These are phyloP conservation scores for Lampris megalopsis DNA, from an alignment of 2,113 vertebrate species.

Conservation along the genomic window DNA sequence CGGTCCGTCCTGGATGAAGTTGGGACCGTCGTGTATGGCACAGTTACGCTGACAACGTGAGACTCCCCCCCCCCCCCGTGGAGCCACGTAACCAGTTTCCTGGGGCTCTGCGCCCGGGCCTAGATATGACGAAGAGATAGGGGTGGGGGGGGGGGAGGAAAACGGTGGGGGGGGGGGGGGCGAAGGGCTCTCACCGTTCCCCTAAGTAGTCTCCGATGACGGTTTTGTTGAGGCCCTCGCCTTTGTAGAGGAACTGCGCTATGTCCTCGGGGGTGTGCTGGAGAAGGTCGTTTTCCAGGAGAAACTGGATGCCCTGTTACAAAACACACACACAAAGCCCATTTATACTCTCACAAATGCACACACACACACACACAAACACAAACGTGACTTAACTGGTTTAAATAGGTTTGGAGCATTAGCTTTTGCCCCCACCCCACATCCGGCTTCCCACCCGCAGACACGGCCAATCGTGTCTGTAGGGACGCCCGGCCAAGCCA, in stretches of 20 bases:
- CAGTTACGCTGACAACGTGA: too few species aligned
- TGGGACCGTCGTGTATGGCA: too few species aligned
- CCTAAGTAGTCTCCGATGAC: constrained; percentile 98
- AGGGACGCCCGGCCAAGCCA: too few species aligned
- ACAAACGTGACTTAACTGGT: background rate
- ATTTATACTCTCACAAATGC: too few species aligned
- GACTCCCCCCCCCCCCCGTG: constrained; percentile 50
- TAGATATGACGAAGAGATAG: constrained; percentile 38
- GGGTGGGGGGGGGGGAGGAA: constrained; percentile 27
- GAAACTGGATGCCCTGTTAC: constrained; percentile 94
- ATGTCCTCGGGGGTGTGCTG: constrained; percentile 96
- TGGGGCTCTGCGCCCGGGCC: constrained; percentile 49
- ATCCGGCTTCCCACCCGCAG: too few species aligned
- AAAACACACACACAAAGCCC: too few species aligned
- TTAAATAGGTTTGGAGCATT: background rate
- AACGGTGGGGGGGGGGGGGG: constrained; percentile 36
- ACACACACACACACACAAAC: background rate
- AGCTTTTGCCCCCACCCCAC: background rate
- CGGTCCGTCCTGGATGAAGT: too few species aligned
- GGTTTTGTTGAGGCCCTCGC: constrained; percentile 97
- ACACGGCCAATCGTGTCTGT: too few species aligned
- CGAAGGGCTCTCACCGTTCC: constrained; percentile 93
- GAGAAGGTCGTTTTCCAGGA: constrained; percentile 95
- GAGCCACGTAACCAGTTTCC: constrained; percentile 75
- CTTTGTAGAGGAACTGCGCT: constrained; percentile 98